These are phyloP conservation scores for Pygoscelis adeliae DNA, from an alignment of 2,113 vertebrate species.

Conservation along the genomic window DNA sequence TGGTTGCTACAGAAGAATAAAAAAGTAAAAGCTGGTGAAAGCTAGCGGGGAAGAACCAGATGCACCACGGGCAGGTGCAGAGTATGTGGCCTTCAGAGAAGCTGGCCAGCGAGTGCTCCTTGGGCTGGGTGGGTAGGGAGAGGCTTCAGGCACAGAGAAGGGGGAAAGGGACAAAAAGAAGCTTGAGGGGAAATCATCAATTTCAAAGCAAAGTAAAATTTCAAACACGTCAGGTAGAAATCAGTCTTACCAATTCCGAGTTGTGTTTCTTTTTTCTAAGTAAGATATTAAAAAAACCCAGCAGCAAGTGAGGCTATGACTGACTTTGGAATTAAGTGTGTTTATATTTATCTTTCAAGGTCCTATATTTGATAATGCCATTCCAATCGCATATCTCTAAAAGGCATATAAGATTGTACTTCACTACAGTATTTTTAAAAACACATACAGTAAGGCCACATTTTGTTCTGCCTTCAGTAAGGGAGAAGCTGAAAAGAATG, in stretches of 20 bases:
- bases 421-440: background rate
- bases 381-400: background rate
- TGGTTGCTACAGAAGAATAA: background rate
- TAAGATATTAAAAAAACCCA: background rate
- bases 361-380: background rate
- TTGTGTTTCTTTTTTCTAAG: background rate
- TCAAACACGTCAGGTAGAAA: background rate
- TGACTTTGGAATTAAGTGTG: background rate
- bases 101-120: background rate
- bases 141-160: too few relatives aligned
- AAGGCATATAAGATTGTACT: background rate
- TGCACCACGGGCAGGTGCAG: background rate
- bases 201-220: background rate
- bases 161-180: background rate
- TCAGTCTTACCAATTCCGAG: background rate
- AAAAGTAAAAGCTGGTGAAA: too few relatives aligned
- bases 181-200: background rate
- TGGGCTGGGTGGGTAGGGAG: background rate
- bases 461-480: background rate
- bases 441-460: background rate
- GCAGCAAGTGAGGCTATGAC: background rate
- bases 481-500: background rate
- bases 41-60: background rate
- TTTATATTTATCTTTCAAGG: background rate
- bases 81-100: background rate